Evolutionary conservation across 2,797 vertebrate genomes (phyloP).

Genomic region (Microcaecilia unicolor): DNA sequence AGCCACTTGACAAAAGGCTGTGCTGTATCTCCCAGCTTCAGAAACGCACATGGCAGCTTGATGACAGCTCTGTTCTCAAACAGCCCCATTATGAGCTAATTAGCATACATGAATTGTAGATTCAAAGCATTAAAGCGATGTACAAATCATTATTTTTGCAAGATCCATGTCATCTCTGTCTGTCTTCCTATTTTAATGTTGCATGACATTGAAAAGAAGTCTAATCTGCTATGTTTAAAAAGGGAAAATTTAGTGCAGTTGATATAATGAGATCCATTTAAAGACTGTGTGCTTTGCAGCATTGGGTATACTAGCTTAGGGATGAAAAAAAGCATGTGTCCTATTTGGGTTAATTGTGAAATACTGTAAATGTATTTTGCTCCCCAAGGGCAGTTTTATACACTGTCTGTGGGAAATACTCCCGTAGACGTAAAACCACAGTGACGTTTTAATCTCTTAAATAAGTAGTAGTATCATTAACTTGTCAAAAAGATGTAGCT

Average conservation of each 20-base stretch:
- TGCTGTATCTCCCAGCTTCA: slow-evolving; percentile 41
- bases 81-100: slow-evolving; percentile 65
- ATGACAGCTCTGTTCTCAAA: slow-evolving; percentile 67
- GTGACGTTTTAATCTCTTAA: slow-evolving; percentile 30
- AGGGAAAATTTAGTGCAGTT: slow-evolving; percentile 44
- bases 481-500: neutral
- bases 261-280: slow-evolving; percentile 59
- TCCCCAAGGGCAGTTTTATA: slow-evolving; percentile 42
- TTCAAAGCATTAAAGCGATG: slow-evolving; percentile 68
- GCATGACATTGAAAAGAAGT: slow-evolving; percentile 60
- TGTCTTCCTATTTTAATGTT: slow-evolving; percentile 65
- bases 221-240: slow-evolving; percentile 55
- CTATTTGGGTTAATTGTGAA: slow-evolving; percentile 59
- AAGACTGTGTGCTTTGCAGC: slow-evolving; percentile 50
- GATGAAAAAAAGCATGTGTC: slow-evolving; percentile 36
- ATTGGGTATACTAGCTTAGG: slow-evolving; percentile 41
- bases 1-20: slow-evolving; percentile 37
- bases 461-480: neutral
- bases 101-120: slow-evolving; percentile 74
- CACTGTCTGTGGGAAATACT: slow-evolving; percentile 40
- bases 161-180: slow-evolving; percentile 62
- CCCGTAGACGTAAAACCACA: slow-evolving; percentile 29
- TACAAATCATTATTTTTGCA: slow-evolving; percentile 76
- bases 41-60: slow-evolving; percentile 45
- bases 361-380: slow-evolving; percentile 50